phyloP scores from a whole-genome alignment of 2,797 vertebrate species.

The Microctenopoma lineatum region DNA sequence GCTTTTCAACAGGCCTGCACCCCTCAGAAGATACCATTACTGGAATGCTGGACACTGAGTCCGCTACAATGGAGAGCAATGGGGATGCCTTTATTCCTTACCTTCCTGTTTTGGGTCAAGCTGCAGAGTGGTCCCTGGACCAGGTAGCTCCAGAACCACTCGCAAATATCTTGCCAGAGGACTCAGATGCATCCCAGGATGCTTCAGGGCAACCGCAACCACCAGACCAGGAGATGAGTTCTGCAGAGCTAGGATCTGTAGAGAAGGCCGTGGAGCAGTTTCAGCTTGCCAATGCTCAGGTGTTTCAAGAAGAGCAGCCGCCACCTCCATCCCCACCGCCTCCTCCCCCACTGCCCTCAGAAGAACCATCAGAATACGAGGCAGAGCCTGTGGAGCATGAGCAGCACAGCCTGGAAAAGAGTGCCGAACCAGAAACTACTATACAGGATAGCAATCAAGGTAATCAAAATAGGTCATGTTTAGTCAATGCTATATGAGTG shows the following conservation, averaged over 20 bases:
- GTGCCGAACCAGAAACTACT: slow-evolving; percentile 17
- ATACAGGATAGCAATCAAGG: slow-evolving; percentile 55
- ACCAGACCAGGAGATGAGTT: slow-evolving; percentile 33
- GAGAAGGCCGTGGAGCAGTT: slow-evolving; percentile 78
- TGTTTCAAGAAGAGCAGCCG: slow-evolving; percentile 65
- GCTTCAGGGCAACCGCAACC: slow-evolving; percentile 37
- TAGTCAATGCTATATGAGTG: too few species aligned
- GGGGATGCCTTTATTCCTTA: slow-evolving; percentile 74
- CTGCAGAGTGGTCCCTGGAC: slow-evolving; percentile 74
- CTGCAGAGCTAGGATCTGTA: slow-evolving; percentile 65
- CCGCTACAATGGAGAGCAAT: slow-evolving; percentile 77
- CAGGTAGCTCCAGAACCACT: slow-evolving; percentile 69
- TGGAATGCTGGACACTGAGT: slow-evolving; percentile 82
- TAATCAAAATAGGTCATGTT: slow-evolving; percentile 18
- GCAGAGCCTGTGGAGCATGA: slow-evolving; percentile 28
- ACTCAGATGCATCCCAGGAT: slow-evolving; percentile 61
- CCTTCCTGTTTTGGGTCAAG: slow-evolving; percentile 69
- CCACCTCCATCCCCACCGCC: slow-evolving; percentile 50
- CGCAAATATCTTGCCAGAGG: slow-evolving; percentile 57
- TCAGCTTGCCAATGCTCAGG: slow-evolving; percentile 69
- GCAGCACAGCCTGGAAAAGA: slow-evolving; percentile 40
- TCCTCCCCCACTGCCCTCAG: slow-evolving; percentile 36
- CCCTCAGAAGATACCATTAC: slow-evolving; percentile 65
- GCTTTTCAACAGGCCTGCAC: slow-evolving; percentile 56
- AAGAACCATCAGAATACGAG: slow-evolving; percentile 31